phyloP scores from a whole-genome alignment of 1,140 invertebrate genomes.

The Penaeus vannamei region DNA sequence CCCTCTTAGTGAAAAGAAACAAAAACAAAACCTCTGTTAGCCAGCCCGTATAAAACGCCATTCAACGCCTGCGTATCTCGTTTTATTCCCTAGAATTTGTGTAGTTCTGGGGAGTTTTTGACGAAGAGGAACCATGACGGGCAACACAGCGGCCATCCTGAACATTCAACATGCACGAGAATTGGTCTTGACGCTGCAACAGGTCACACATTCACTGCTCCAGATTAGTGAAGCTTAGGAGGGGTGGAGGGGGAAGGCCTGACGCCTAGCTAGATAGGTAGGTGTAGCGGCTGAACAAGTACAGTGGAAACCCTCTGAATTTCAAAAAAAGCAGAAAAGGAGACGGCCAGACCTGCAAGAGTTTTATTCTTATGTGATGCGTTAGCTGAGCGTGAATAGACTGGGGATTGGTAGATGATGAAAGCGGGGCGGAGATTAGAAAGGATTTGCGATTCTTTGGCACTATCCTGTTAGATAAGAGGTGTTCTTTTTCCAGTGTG shows the following conservation, averaged over 20 bases:
- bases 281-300: too few species aligned
- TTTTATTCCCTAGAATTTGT: slow-evolving; percentile 39
- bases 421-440: too few species aligned
- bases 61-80: slow-evolving; percentile 30
- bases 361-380: neutral
- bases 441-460: too few species aligned
- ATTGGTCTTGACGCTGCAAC: slow-evolving; percentile 62
- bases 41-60: slow-evolving; percentile 26
- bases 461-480: too few species aligned
- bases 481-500: too few species aligned
- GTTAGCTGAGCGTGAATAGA: neutral
- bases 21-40: neutral
- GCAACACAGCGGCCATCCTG: slow-evolving; percentile 47
- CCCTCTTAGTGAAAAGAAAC: too few species aligned
- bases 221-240: slow-evolving; percentile 13
- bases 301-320: too few species aligned
- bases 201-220: slow-evolving; percentile 55
- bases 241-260: neutral
- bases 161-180: slow-evolving; percentile 50
- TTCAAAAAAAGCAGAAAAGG: neutral
- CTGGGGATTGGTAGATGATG: neutral
- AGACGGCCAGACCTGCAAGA: neutral
- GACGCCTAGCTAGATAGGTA: too few species aligned
- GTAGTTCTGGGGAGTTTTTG: slow-evolving; percentile 54
- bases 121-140: slow-evolving; percentile 56